A percentile compares a stretch with the other conserved stretches of the same genome.
Conservation (phyloP, 1,140 invertebrate species). For the Pomacea maculata region DNA sequence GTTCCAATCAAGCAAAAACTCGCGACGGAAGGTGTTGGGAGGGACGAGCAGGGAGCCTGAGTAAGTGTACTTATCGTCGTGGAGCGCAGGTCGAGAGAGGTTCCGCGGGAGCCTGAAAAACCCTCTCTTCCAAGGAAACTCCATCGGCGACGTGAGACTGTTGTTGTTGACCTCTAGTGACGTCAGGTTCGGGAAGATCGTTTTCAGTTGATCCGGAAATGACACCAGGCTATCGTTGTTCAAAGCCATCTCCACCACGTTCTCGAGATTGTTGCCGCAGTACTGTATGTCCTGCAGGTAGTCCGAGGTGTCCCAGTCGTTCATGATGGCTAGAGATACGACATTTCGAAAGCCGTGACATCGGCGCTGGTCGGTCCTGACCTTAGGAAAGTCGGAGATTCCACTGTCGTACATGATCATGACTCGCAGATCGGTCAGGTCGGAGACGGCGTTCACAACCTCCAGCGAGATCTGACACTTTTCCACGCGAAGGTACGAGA, state of each 20-base stretch:
- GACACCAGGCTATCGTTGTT: slow-evolving; percentile 24
- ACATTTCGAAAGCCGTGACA: slow-evolving; percentile 5
- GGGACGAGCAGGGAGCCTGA: slow-evolving; percentile 25
- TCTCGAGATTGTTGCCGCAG: slow-evolving; percentile 2
- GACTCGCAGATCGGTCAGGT: slow-evolving; percentile 12
- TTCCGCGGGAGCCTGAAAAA: slow-evolving; percentile 23
- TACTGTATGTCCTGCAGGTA: slow-evolving; percentile 7
- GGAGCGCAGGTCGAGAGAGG: slow-evolving; percentile 28
- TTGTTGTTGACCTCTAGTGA: slow-evolving; percentile 39
- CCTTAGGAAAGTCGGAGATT: not conserved
- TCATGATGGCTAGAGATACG: slow-evolving; percentile 9
- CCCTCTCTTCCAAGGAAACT: slow-evolving; percentile 41
- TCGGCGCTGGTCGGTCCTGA: not conserved
- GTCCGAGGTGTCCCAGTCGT: not conserved
- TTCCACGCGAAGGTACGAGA: slow-evolving; percentile 12
- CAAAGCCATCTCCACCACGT: slow-evolving; percentile 34
- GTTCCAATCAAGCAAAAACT: slow-evolving; percentile 38
- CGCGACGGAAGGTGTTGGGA: slow-evolving; percentile 29
- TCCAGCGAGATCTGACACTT: slow-evolving; percentile 8
- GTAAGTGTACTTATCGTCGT: slow-evolving; percentile 36
- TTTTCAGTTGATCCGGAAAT: slow-evolving; percentile 22
- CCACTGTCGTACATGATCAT: not conserved
- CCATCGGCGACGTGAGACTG: slow-evolving; percentile 28
- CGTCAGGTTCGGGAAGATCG: slow-evolving; percentile 42
- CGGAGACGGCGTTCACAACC: not conserved